Conservation (phyloP, 1,140 invertebrate genomes). For the Trichogramma pretiosum region DNA sequence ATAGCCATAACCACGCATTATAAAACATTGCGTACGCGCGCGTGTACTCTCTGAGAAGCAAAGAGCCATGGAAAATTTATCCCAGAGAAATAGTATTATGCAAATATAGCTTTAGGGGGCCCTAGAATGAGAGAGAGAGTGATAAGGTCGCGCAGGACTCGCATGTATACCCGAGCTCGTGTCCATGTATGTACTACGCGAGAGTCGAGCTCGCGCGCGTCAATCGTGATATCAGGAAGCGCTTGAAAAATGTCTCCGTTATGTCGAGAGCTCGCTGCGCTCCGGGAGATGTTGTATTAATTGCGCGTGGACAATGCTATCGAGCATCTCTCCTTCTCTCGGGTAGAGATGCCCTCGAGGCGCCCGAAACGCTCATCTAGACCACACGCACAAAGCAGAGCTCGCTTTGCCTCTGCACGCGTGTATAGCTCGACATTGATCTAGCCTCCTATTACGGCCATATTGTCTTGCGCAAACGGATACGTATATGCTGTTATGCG, state of each 20-base stretch:
- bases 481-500: too few species aligned
- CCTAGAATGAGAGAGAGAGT: too few species aligned
- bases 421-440: conserved; percentile 27
- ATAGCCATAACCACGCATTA: too few species aligned
- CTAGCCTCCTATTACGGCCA: conserved; percentile 31
- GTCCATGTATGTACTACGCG: background rate
- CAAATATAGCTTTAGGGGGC: background rate
- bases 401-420: conserved; percentile 10
- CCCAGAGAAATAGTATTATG: too few species aligned
- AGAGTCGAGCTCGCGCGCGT: background rate
- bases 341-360: background rate
- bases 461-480: conserved; percentile 15
- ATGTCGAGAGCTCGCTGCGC: background rate
- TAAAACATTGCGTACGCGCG: too few species aligned
- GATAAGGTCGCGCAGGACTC: background rate
- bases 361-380: too few species aligned
- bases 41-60: too few species aligned
- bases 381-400: conserved; percentile 5
- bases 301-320: conserved; percentile 30
- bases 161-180: too few species aligned
- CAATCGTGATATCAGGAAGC: conserved; percentile 4
- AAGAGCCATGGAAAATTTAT: too few species aligned
- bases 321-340: conserved; percentile 25
- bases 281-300: conserved; percentile 23
- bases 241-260: conserved; percentile 21